Percentiles rank a stretch among this genome's conserved stretches.
Evolutionary conservation across 2,113 vertebrate genomes (phyloP).

Genomic region (Macquaria ambigua): DNA sequence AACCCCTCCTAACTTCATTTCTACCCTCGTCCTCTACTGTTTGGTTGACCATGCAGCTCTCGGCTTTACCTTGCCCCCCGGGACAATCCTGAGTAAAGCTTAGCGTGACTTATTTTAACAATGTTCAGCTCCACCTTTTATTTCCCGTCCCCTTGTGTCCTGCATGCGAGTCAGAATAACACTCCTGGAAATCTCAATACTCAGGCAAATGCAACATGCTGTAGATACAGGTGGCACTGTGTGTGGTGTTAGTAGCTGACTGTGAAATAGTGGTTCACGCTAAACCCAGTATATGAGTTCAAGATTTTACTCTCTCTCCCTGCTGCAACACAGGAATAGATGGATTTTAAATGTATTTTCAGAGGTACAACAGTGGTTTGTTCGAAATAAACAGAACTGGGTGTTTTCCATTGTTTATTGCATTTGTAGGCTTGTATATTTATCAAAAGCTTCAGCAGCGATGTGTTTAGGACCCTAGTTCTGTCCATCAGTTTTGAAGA

Average conservation of each 20-base stretch:
- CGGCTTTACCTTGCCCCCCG: not conserved
- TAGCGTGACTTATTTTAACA: slow-evolving; percentile 48
- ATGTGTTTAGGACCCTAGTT: slow-evolving; percentile 27
- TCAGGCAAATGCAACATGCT: slow-evolving; percentile 14
- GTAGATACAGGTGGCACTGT: not conserved
- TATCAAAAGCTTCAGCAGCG: not conserved
- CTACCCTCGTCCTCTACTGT: not conserved
- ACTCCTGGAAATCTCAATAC: slow-evolving; percentile 18
- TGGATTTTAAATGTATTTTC: slow-evolving; percentile 5
- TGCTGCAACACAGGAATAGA: slow-evolving; percentile 15
- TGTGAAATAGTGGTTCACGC: slow-evolving; percentile 1
- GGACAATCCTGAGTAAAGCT: slow-evolving; percentile 42
- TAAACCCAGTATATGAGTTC: not conserved
- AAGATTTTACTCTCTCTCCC: not conserved
- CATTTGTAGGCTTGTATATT: slow-evolving; percentile 5
- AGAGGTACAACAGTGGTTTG: not conserved
- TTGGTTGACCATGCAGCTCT: slow-evolving; percentile 31
- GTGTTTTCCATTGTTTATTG: not conserved
- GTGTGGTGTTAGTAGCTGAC: slow-evolving; percentile 5
- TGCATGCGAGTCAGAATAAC: slow-evolving; percentile 41
- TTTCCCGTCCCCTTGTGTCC: slow-evolving; percentile 19
- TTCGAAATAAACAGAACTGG: slow-evolving; percentile 7
- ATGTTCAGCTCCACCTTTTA: slow-evolving; percentile 36
- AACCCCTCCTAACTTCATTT: not conserved
- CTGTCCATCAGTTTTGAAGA: slow-evolving; percentile 30